Evolutionary conservation across 2,113 vertebrate species (phyloP).

Genomic region (Clarias batrachus): DNA sequence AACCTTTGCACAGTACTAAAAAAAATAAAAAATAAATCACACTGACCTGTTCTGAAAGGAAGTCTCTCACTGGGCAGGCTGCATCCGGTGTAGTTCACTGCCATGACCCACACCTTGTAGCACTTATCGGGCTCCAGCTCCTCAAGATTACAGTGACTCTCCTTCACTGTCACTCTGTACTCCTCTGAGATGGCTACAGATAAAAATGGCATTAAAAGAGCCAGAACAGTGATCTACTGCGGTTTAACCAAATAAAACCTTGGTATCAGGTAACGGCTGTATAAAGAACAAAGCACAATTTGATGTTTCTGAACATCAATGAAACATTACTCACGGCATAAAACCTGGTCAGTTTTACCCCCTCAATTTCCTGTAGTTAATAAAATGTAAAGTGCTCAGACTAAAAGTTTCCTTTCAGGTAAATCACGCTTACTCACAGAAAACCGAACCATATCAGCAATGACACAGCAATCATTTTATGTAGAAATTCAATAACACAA

Average conservation of each 20-base stretch:
- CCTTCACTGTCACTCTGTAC: constrained; percentile 94
- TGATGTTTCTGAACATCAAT: background rate
- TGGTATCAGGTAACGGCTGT: background rate
- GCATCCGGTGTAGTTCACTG: constrained; percentile 92
- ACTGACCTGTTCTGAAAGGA: constrained; percentile 88
- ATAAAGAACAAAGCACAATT: background rate
- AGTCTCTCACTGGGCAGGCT: constrained; percentile 90
- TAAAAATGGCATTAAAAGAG: constrained; percentile 27
- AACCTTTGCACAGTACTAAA: background rate
- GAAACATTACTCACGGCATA: background rate
- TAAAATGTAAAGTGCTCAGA: background rate
- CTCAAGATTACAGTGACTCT: constrained; percentile 92
- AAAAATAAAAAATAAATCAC: background rate
- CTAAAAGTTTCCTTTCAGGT: background rate
- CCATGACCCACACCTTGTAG: constrained; percentile 97
- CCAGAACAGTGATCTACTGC: constrained; percentile 2
- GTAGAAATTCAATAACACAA: background rate
- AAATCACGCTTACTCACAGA: background rate
- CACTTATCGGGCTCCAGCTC: constrained; percentile 87
- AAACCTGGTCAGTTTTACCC: background rate
- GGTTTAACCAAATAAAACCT: background rate
- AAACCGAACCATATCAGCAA: background rate
- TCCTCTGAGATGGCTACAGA: constrained; percentile 85
- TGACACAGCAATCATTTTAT: background rate
- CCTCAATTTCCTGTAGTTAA: background rate